phyloP scores from a whole-genome alignment of 1,140 invertebrate genomes.

The Macrobrachium nipponense region DNA sequence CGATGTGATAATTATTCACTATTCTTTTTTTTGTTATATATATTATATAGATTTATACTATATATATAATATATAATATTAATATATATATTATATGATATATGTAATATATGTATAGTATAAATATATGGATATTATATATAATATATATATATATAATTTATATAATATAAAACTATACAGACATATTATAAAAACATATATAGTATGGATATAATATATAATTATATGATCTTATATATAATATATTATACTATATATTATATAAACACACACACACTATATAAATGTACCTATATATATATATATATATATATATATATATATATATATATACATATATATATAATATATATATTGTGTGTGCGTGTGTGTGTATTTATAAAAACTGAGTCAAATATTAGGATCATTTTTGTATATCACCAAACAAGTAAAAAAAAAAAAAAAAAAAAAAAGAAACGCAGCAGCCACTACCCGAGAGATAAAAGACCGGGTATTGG shows the following conservation, averaged over 20 bases:
- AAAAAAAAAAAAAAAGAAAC: background rate
- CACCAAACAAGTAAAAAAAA: background rate
- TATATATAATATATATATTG: too few species aligned
- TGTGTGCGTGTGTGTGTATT: too few species aligned
- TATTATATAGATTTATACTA: conserved; percentile 8
- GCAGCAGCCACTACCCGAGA: background rate
- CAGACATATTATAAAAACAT: background rate
- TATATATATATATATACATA: background rate
- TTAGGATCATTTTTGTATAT: background rate
- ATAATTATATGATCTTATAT: background rate
- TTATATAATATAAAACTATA: background rate
- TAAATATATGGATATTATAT: background rate
- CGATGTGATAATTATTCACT: too few species aligned
- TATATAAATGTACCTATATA: background rate
- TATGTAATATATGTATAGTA: too few species aligned
- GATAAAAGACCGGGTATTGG: background rate
- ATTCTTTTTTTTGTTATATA: too few species aligned
- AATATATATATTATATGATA: too few species aligned
- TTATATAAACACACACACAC: background rate
- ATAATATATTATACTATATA: conserved; percentile 9
- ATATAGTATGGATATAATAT: background rate
- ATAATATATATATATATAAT: background rate
- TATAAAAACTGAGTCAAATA: too few species aligned
- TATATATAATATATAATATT: too few species aligned
- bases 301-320: conserved; percentile 16